Percentiles rank a stretch among this genome's conserved stretches.
These are phyloP conservation scores for Alosa alosa DNA, from an alignment of 2,113 vertebrate genomes.

Conservation along the genomic window DNA sequence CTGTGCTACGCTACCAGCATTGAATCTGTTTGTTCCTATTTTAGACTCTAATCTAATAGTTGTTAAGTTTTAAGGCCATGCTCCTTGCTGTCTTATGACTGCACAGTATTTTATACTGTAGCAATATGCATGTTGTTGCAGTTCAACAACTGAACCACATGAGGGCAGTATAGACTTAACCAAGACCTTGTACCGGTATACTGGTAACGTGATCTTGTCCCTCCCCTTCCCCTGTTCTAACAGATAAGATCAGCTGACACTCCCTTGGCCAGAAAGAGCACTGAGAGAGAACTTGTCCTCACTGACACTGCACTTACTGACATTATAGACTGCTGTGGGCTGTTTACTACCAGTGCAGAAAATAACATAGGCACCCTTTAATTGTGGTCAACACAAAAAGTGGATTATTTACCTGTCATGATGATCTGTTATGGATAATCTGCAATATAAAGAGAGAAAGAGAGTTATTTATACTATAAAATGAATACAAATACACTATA, in stretches of 20 bases:
- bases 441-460: slow-evolving; percentile 35
- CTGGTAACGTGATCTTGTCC: not conserved
- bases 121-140: not conserved
- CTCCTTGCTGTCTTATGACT: not conserved
- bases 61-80: not conserved
- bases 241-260: not conserved
- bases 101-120: not conserved
- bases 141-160: not conserved
- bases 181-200: not conserved
- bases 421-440: slow-evolving; percentile 52
- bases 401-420: slow-evolving; percentile 78
- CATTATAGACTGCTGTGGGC: not conserved
- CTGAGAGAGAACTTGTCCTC: not conserved
- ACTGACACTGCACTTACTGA: too few relatives aligned
- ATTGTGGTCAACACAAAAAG: not conserved
- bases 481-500: too few relatives aligned
- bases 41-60: not conserved
- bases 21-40: not conserved
- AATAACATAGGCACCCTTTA: not conserved
- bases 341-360: not conserved
- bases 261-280: not conserved
- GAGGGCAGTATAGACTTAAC: not conserved
- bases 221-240: not conserved
- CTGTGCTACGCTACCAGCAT: too few relatives aligned
- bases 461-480: not conserved